phyloP scores from a whole-genome alignment of 2,888 invertebrate species.

The Antheraea assamensis region DNA sequence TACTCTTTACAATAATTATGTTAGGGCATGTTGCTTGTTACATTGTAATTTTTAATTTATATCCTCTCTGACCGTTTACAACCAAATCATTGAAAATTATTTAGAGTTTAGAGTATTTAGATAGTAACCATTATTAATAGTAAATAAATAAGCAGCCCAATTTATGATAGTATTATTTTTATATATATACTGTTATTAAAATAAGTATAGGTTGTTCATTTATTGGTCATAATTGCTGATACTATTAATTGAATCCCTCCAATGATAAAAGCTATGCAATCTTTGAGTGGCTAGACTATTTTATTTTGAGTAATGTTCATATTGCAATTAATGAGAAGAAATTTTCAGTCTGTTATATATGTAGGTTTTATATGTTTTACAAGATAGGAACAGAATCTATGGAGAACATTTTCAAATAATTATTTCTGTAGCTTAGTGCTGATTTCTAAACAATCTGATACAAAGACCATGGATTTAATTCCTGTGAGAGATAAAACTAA shows the following conservation, averaged over 20 bases:
- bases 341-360: no score
- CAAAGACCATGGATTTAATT: not conserved
- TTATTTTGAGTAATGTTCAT: no score
- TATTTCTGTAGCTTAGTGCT: not conserved
- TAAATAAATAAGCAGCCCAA: not conserved
- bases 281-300: no score
- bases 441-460: not conserved
- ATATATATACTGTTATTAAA: no score
- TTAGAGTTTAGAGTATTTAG: no score
- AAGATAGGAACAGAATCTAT: not conserved
- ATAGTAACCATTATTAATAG: not conserved
- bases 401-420: not conserved
- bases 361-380: no score
- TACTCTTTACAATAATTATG: not conserved
- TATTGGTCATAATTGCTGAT: no score
- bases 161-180: not conserved
- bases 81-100: no score
- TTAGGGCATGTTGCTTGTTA: not conserved
- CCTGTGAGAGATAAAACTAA: not conserved
- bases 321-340: no score
- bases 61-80: not conserved
- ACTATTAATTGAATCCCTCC: no score
- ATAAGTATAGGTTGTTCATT: no score
- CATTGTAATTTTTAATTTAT: not conserved
- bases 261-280: no score